These are phyloP conservation scores for Drosophila fuyamai DNA, from an alignment of 1,140 invertebrate genomes.

Conservation along the genomic window DNA sequence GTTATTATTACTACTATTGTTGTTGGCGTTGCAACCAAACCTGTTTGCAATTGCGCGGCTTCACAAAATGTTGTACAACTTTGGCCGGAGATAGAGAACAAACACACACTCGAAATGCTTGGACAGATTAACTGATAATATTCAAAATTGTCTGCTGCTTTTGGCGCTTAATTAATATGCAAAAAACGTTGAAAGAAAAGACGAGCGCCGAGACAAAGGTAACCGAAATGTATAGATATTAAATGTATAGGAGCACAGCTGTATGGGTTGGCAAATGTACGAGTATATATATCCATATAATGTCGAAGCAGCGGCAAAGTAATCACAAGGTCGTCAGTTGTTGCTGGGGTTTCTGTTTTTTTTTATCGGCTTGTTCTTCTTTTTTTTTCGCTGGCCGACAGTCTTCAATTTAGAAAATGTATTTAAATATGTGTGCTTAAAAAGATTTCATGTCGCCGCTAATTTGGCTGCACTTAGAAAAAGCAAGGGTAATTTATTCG, in stretches of 20 bases:
- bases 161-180: constrained; percentile 83
- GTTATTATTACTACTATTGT: constrained; percentile 36
- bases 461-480: constrained; percentile 13
- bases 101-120: constrained; percentile 25
- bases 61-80: constrained; percentile 40
- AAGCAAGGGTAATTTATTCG: background rate
- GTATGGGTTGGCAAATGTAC: constrained; percentile 17
- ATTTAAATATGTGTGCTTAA: constrained; percentile 19
- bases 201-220: constrained; percentile 24
- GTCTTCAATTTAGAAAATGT: constrained; percentile 43
- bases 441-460: constrained; percentile 19
- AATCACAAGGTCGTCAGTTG: constrained; percentile 73
- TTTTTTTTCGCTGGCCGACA: constrained; percentile 5
- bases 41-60: constrained; percentile 67
- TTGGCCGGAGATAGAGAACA: constrained; percentile 26
- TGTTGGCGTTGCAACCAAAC: constrained; percentile 65
- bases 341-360: constrained; percentile 31
- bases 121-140: constrained; percentile 77
- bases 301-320: constrained; percentile 65
- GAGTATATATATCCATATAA: constrained; percentile 44
- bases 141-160: constrained; percentile 76
- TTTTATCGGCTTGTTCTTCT: constrained; percentile 28
- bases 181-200: constrained; percentile 77
- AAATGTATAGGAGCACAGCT: constrained; percentile 48
- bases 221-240: constrained; percentile 48